These are phyloP conservation scores for Papilio demoleus DNA, from an alignment of 2,888 invertebrate genomes.

Conservation along the genomic window DNA sequence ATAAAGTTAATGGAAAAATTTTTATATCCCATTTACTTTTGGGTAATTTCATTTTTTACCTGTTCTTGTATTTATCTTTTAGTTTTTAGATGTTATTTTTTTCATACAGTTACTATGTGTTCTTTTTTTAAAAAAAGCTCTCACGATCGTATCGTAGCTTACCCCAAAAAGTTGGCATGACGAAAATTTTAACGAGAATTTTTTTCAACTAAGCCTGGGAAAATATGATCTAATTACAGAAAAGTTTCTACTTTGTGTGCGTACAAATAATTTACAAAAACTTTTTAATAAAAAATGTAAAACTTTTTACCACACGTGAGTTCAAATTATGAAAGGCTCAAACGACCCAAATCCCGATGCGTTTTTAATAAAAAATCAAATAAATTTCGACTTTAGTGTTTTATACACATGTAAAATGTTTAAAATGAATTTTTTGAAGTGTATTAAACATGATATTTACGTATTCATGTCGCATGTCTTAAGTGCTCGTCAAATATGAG, in stretches of 20 bases:
- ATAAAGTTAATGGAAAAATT: constrained; percentile 28
- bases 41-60: not conserved
- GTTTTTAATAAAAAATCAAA: constrained; percentile 30
- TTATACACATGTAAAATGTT: constrained; percentile 28
- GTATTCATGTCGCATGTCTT: constrained; percentile 32
- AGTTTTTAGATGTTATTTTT: not conserved
- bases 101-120: not conserved
- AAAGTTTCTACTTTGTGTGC: constrained; percentile 5
- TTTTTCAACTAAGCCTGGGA: constrained; percentile 15
- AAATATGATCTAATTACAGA: constrained; percentile 1
- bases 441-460: constrained; percentile 35
- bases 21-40: constrained; percentile 4
- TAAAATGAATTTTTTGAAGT: constrained; percentile 26
- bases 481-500: constrained; percentile 38
- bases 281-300: not conserved
- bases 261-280: not conserved
- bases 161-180: constrained; percentile 1
- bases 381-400: constrained; percentile 32
- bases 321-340: constrained; percentile 26
- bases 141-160: constrained; percentile 9
- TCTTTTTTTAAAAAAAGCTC: not conserved
- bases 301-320: constrained; percentile 22
- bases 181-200: constrained; percentile 9
- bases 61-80: constrained; percentile 11
- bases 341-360: constrained; percentile 5